These are phyloP conservation scores for Portevinia maculata DNA, from an alignment of 2,888 invertebrate species.

Conservation along the genomic window DNA sequence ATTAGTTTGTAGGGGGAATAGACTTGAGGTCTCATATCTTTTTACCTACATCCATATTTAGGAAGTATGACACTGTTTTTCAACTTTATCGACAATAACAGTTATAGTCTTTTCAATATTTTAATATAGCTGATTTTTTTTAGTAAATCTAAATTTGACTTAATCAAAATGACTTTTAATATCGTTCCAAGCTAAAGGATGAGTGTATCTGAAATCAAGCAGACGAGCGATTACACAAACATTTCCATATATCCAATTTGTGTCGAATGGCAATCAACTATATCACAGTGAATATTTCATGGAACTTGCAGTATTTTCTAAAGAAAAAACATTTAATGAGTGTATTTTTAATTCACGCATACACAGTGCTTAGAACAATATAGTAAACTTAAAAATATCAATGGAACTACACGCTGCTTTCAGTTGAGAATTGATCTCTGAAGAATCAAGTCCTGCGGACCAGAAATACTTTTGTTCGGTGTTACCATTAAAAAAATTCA, in stretches of 20 bases:
- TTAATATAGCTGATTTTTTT: conserved; percentile 25
- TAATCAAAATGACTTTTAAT: conserved; percentile 18
- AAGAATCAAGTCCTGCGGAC: conserved; percentile 51
- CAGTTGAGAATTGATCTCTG: conserved; percentile 66
- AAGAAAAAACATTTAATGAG: conserved; percentile 44
- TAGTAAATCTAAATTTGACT: conserved; percentile 5
- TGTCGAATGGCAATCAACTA: conserved; percentile 38
- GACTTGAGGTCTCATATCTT: too few species aligned
- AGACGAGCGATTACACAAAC: conserved; percentile 18
- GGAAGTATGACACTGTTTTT: conserved; percentile 26
- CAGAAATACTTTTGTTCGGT: conserved; percentile 8
- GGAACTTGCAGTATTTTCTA: conserved; percentile 63
- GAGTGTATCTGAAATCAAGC: conserved; percentile 16
- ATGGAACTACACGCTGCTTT: conserved; percentile 55
- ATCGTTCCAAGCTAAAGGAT: conserved; percentile 23
- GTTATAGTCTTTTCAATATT: conserved; percentile 1
- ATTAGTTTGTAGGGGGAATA: too few species aligned
- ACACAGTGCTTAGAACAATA: conserved; percentile 42
- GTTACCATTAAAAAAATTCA: conserved; percentile 22
- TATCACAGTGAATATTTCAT: conserved; percentile 57
- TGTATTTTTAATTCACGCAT: conserved; percentile 73
- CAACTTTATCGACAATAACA: conserved; percentile 1
- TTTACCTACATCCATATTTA: too few species aligned
- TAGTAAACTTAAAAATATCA: conserved; percentile 54
- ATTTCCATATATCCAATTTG: conserved; percentile 47